Evolutionary conservation across 92 coral and sea anemone genomes (phyloP), one percentile per base, ranked within the genome.

Genomic region (Zoanthus solanderi): DNA sequence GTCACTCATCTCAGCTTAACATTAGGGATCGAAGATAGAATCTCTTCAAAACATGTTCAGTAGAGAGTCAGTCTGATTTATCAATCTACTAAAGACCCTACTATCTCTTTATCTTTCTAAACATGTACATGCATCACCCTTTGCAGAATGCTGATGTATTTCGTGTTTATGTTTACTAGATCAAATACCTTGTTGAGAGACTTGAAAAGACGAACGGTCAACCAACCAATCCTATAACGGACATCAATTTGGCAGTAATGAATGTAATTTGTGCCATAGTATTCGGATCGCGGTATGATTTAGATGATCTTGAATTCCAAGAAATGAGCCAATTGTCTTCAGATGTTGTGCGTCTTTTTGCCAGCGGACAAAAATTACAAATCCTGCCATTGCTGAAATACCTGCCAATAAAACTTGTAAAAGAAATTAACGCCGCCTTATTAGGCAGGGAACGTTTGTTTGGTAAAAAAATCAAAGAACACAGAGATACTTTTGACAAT

Each of bases 261-360:
- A 89, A 89, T 42, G 61, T 89, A 45, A 84, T 89, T 48, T 89
- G 92, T 72, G 84, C 88, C 10, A 76, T 89, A 10, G 79, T 89
- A 56, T 89, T 89, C 60, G 88, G 88, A 11, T 63, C 81, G 0
- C 86, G 92, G 11, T 90, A 90, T 63, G 92, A 85, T n/a, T 52
- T 78, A 50, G 83, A 90, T 7, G 92, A 90, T 65, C 90, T 79
- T 14, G 92, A 90, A 11, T 90, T 90, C 87, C 83, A 85, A 17
- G 75, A 85, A 61, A 17, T 89, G 31, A 23, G 65, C 12, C 80
- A 89, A 47, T 18, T 54, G 28, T 77, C 56, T 34, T 58, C 86
- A 66, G 44, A 30, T 1, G 65, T 48, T 7, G 53, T 63, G 1
- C 76, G 91, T 87, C 56, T 88, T 0, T 17, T 88, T 9, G 78